phyloP scores from a whole-genome alignment of 1,140 invertebrate species.

The Bombus confusus region DNA sequence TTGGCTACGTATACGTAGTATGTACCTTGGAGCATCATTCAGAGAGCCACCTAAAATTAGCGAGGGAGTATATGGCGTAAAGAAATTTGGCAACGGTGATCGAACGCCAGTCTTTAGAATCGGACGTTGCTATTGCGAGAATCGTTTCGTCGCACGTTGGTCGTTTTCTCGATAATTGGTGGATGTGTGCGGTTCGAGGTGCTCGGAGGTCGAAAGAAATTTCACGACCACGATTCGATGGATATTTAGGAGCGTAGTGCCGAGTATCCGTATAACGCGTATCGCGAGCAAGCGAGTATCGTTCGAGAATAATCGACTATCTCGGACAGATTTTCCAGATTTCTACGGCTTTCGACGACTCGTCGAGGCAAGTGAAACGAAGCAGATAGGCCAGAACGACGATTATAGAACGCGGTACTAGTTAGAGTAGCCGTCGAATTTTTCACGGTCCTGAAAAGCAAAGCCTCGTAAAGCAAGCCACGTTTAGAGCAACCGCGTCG shows the following conservation, averaged over 20 bases:
- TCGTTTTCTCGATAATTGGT: background rate
- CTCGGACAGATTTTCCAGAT: background rate
- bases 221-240: too few relatives aligned
- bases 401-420: background rate
- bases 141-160: background rate
- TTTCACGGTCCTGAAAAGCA: background rate
- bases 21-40: slow-evolving; percentile 71
- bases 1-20: slow-evolving; percentile 17
- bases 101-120: background rate
- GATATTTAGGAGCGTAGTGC: too few relatives aligned
- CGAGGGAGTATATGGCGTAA: slow-evolving; percentile 68
- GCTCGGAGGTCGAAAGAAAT: background rate
- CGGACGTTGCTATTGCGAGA: background rate
- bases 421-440: background rate
- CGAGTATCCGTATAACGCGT: too few relatives aligned
- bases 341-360: background rate
- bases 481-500: background rate
- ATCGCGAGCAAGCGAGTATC: too few relatives aligned
- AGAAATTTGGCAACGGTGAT: slow-evolving; percentile 67
- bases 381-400: background rate
- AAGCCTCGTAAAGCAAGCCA: background rate
- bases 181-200: too few relatives aligned
- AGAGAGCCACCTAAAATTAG: slow-evolving; percentile 74
- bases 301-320: too few relatives aligned
- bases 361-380: background rate